A percentile compares a stretch with the other conserved stretches of the same genome.
Evolutionary conservation across 1,140 invertebrate species (phyloP).

Genomic region (Ips typographus): DNA sequence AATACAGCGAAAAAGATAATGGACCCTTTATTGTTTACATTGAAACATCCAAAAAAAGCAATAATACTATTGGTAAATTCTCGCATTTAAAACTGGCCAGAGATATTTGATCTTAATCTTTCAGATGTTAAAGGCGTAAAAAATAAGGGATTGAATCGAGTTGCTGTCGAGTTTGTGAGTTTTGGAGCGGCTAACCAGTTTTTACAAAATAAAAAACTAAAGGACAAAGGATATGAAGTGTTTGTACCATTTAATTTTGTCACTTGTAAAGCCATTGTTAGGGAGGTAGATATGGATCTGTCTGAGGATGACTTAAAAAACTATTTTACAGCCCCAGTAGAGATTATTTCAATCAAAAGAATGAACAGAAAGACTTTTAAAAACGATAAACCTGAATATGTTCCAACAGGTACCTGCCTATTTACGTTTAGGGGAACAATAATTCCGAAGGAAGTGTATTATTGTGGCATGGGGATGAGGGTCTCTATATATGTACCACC

Average conservation of each 20-base stretch:
- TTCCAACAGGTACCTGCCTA: too few relatives aligned
- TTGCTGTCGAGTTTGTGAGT: conserved; percentile 15
- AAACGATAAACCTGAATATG: too few relatives aligned
- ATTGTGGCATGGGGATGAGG: neutral
- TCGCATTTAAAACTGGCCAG: too few relatives aligned
- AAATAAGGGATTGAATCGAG: conserved; percentile 18
- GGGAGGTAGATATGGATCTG: conserved; percentile 7
- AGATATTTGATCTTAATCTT: neutral
- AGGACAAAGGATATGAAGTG: conserved; percentile 7
- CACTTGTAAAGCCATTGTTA: conserved; percentile 26
- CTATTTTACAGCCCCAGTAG: too few relatives aligned
- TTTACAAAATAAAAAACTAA: conserved; percentile 13
- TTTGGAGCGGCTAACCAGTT: conserved; percentile 13
- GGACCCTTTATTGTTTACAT: neutral
- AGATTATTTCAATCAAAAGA: neutral
- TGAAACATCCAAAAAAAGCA: neutral
- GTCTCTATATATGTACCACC: conserved; percentile 10
- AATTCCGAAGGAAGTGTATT: conserved; percentile 12
- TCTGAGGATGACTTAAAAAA: conserved; percentile 1
- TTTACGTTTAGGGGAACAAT: conserved; percentile 4
- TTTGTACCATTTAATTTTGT: conserved; percentile 22
- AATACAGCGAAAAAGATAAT: neutral
- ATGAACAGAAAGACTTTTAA: conserved; percentile 19
- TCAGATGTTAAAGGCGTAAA: neutral
- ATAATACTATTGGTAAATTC: conserved; percentile 4